Evolutionary conservation across 2,113 vertebrate genomes (phyloP).

Genomic region (Gallinago media): DNA sequence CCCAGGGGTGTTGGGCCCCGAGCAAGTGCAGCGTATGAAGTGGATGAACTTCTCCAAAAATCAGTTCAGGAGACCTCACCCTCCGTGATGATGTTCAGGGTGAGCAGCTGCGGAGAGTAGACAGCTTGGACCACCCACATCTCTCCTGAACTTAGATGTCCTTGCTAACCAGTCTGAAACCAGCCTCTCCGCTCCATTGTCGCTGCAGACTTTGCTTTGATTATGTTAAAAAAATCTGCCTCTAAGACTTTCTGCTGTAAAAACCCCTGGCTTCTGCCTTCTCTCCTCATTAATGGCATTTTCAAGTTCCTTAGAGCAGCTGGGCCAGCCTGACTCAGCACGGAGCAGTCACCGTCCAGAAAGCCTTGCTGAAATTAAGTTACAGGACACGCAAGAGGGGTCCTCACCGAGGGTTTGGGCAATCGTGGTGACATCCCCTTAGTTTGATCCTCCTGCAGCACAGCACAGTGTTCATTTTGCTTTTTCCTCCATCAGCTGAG

Average conservation of each 20-base stretch:
- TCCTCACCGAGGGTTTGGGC: background rate
- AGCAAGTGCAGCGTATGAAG: background rate
- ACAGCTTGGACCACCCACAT: background rate
- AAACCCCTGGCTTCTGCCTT: background rate
- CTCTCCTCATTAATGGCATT: background rate
- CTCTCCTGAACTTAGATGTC: background rate
- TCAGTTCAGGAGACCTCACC: background rate
- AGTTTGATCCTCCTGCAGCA: background rate
- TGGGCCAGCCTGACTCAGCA: background rate
- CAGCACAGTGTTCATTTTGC: background rate
- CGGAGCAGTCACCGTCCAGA: background rate
- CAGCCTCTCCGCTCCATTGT: background rate
- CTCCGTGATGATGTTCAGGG: background rate
- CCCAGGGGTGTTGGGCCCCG: background rate
- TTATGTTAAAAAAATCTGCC: background rate
- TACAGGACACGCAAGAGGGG: accelerated
- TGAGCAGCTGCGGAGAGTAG: background rate
- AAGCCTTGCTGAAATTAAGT: background rate
- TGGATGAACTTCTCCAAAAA: background rate
- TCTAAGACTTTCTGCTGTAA: background rate
- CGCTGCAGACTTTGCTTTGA: background rate
- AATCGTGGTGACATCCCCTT: background rate
- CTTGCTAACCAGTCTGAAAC: background rate
- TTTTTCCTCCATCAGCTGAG: background rate
- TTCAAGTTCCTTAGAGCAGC: background rate